Evolutionary conservation across 2,113 vertebrate genomes (phyloP), one percentile per base, ranked within the genome.

Genomic region (Eubucco bourcierii): DNA sequence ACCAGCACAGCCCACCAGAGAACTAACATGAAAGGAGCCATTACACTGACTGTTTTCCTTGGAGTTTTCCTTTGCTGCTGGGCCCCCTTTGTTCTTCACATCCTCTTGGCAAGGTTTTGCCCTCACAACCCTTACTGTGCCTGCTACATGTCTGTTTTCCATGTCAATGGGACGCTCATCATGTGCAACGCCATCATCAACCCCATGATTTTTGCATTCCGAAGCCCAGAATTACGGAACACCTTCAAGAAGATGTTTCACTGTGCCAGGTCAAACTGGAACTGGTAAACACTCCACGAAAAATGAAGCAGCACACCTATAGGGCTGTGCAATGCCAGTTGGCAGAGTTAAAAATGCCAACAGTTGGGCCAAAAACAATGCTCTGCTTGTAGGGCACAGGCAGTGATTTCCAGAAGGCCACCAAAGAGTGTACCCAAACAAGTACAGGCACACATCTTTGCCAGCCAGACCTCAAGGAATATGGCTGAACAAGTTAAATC

Each of bases 171-270:
- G 31, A 97, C 98, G 4, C 93, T 99, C 50, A 96, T 99, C 78
- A 98, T 99, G 98, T 99, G 98, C 93, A 99, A 99, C 15, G 98
- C 98, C 0, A 95, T 99, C 65, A 98, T 99, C 1, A 98, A 99
- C 86, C 99, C 99, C 0, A 98, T 99, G 72, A 99, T 99, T 96
- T 99, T 99, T 31, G 99, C 99, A 34, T 99, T 99, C 90, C 98
- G 99, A 81, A 99, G 98, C 29, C 97, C 98, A 10, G 99, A 99
- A 91, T 94, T 99, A 31, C 90, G 98, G 66, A 98, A 92, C 10
- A 98, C 99, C 5, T 99, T 99, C 82, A 98, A 91, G 84, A 99
- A 98, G 95, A 99, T 99, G 98, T 93, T 98, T 68, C 95, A 97
- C 74, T 98, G 97, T 68, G 95, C 73, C 13, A 90, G 92, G 15